These are phyloP conservation scores for Carduelis carduelis DNA, from an alignment of 2,797 vertebrate genomes.

Conservation along the genomic window DNA sequence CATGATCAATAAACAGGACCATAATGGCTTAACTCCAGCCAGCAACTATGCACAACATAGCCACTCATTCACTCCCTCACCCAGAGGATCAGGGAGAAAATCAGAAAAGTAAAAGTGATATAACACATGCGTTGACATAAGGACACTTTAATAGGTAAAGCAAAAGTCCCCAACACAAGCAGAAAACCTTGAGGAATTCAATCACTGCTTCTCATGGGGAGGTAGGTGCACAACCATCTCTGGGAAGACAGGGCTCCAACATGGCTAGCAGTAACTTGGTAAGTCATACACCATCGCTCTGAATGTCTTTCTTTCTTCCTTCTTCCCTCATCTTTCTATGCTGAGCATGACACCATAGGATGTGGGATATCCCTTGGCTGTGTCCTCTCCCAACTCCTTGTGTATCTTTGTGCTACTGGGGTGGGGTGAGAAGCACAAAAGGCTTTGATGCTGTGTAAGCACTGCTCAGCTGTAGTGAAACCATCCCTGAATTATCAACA, in stretches of 20 bases:
- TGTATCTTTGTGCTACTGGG: not conserved
- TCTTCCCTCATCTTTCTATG: not conserved
- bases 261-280: not conserved
- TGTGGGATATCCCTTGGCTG: not conserved
- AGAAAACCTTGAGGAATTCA: not conserved
- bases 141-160: not conserved
- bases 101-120: not conserved
- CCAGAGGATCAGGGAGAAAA: not conserved
- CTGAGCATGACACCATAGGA: not conserved
- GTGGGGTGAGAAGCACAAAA: not conserved
- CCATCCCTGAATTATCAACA: not conserved
- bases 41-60: not conserved
- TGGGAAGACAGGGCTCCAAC: not conserved
- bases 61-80: not conserved
- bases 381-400: not conserved
- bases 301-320: not conserved
- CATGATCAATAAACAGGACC: not conserved
- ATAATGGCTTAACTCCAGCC: not conserved
- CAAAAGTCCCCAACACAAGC: not conserved
- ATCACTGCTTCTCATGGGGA: not conserved
- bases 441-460: not conserved
- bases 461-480: not conserved
- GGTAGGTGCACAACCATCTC: not conserved
- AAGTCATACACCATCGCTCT: not conserved
- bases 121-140: not conserved